Percentiles rank a stretch among this genome's conserved stretches.
These are phyloP conservation scores for Drosophila neotestacea DNA, from an alignment of 2,888 invertebrate species.

Conservation along the genomic window DNA sequence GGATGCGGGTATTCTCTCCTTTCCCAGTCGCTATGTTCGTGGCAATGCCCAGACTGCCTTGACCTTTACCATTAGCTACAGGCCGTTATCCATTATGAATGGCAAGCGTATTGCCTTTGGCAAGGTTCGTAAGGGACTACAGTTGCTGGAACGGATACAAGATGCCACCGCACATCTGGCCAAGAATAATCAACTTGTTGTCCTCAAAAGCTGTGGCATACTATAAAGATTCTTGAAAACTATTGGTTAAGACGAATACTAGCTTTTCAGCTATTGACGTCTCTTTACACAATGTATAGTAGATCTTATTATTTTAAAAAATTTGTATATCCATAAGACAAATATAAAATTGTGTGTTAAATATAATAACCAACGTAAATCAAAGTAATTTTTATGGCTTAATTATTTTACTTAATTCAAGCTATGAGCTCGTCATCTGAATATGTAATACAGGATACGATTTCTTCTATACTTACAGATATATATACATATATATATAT, in stretches of 20 bases:
- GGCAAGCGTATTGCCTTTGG: conserved; percentile 84
- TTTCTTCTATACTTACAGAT: no score
- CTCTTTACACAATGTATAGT: neutral
- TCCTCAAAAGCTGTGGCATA: conserved; percentile 76
- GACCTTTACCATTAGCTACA: conserved; percentile 82
- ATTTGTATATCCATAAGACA: neutral
- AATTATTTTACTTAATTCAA: no score
- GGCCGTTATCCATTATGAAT: conserved; percentile 80
- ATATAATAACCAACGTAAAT: neutral
- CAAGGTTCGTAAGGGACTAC: conserved; percentile 77
- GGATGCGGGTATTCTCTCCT: conserved; percentile 76
- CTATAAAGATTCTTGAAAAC: conserved; percentile 32
- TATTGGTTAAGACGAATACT: conserved; percentile 2
- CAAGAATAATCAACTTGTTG: conserved; percentile 68
- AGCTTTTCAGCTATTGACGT: neutral
- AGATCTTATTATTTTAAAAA: conserved; percentile 12
- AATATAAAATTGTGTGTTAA: conserved; percentile 40
- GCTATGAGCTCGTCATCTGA: no score
- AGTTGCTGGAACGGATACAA: conserved; percentile 74
- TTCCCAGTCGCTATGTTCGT: conserved; percentile 81
- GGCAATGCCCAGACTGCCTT: conserved; percentile 68
- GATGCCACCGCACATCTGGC: conserved; percentile 67
- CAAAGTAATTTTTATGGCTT: neutral
- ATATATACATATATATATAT: no score
- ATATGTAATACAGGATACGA: no score